Percentiles rank a stretch among this genome's conserved stretches.
Conservation (phyloP, 2,888 invertebrate genomes). For the Heliconius aoede region DNA sequence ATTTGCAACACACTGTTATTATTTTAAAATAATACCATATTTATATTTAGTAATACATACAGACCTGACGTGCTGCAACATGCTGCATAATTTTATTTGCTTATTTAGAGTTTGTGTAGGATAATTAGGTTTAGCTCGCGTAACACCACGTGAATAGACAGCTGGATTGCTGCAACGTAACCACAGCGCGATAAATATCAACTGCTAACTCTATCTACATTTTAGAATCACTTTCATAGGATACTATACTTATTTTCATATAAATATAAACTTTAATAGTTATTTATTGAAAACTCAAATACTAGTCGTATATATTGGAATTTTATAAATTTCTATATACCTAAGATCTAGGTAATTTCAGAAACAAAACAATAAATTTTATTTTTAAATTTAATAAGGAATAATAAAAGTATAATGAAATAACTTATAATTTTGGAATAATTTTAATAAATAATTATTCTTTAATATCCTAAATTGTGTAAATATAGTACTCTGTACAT, state of each 20-base stretch:
- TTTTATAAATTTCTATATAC: too few relatives aligned
- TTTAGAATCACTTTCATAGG: background rate
- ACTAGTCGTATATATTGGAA: too few relatives aligned
- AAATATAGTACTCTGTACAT: background rate
- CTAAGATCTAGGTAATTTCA: too few relatives aligned
- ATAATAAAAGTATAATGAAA: background rate
- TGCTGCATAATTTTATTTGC: constrained; percentile 28
- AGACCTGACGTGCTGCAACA: constrained; percentile 17
- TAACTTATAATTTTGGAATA: background rate
- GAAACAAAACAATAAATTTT: too few relatives aligned
- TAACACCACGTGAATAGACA: constrained; percentile 39
- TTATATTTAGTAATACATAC: constrained; percentile 4
- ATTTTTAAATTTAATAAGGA: background rate
- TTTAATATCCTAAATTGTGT: background rate
- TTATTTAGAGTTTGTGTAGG: constrained; percentile 27
- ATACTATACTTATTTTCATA: background rate
- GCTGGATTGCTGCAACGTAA: constrained; percentile 33
- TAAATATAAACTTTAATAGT: background rate
- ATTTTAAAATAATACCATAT: background rate
- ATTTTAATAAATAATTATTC: background rate
- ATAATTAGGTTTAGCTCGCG: constrained; percentile 35
- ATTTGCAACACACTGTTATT: background rate
- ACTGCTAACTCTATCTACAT: constrained; percentile 18
- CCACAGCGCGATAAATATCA: constrained; percentile 37
- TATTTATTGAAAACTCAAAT: too few relatives aligned